These are phyloP conservation scores for Mythimna vitellina DNA, from an alignment of 2,888 invertebrate species.

Conservation along the genomic window DNA sequence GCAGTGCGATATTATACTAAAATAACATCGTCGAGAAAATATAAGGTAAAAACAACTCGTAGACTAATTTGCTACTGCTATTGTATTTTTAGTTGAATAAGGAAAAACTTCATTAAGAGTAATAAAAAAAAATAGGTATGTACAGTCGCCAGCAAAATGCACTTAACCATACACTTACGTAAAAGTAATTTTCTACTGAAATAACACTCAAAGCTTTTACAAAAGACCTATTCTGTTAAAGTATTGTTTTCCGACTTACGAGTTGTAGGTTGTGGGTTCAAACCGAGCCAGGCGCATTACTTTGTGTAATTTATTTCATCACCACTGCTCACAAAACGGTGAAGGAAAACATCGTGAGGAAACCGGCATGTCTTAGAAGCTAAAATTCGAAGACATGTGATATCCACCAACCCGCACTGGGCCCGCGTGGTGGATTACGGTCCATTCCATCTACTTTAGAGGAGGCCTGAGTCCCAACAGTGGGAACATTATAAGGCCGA, in stretches of 20 bases:
- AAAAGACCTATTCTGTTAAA: not conserved
- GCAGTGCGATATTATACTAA: conserved; percentile 20
- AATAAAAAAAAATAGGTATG: conserved; percentile 34
- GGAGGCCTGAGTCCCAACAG: too few relatives aligned
- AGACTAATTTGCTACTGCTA: conserved; percentile 48
- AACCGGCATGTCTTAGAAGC: too few relatives aligned
- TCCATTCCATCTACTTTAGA: too few relatives aligned
- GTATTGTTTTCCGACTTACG: not conserved
- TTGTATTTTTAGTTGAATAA: conserved; percentile 65
- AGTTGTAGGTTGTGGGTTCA: too few relatives aligned
- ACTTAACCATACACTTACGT: not conserved
- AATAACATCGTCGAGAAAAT: conserved; percentile 31
- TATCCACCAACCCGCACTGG: too few relatives aligned
- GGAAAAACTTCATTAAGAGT: conserved; percentile 51
- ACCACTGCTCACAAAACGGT: too few relatives aligned
- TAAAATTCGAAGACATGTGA: too few relatives aligned
- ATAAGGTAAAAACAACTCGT: conserved; percentile 39
- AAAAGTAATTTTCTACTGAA: not conserved
- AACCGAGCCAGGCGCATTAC: too few relatives aligned
- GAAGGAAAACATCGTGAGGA: too few relatives aligned
- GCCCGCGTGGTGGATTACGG: too few relatives aligned
- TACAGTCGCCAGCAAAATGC: not conserved
- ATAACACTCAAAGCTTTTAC: not conserved
- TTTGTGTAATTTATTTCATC: too few relatives aligned
- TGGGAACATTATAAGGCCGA: too few relatives aligned